Evolutionary conservation across 2,113 vertebrate genomes (phyloP).

Genomic region (Apaloderma vittatum): DNA sequence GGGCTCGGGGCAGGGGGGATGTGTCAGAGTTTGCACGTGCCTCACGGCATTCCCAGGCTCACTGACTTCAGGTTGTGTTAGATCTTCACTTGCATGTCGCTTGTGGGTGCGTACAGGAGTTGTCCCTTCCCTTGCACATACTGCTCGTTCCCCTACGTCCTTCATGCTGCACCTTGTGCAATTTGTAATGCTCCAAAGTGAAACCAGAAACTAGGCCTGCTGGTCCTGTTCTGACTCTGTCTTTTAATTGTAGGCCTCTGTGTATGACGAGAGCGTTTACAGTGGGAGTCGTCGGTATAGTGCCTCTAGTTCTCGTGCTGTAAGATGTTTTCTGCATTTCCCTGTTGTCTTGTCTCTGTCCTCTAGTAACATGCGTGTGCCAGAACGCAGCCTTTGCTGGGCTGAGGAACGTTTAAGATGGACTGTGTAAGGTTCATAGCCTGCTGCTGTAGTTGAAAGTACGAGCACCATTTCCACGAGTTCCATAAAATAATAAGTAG

Average conservation of each 20-base stretch:
- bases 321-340: constrained; percentile 78
- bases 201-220: not conserved
- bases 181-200: not conserved
- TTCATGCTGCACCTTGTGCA: not conserved
- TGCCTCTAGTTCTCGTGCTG: constrained; percentile 77
- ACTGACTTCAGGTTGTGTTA: accelerated
- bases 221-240: constrained; percentile 28
- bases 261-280: constrained; percentile 82
- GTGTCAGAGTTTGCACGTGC: not conserved
- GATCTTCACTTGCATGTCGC: not conserved
- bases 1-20: not conserved
- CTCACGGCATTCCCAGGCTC: accelerated
- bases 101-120: not conserved
- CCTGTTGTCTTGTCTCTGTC: not conserved
- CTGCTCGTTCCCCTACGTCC: not conserved
- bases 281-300: constrained; percentile 75
- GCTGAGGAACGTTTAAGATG: accelerated
- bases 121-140: not conserved
- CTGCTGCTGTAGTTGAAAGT: not conserved
- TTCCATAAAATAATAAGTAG: not conserved
- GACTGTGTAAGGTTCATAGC: not conserved
- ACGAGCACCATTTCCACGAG: accelerated
- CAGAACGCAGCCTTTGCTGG: not conserved
- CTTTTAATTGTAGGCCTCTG: constrained; percentile 78
- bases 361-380: not conserved